phyloP scores from a whole-genome alignment of 2,888 invertebrate species.

The Minunthozetes semirufus region DNA sequence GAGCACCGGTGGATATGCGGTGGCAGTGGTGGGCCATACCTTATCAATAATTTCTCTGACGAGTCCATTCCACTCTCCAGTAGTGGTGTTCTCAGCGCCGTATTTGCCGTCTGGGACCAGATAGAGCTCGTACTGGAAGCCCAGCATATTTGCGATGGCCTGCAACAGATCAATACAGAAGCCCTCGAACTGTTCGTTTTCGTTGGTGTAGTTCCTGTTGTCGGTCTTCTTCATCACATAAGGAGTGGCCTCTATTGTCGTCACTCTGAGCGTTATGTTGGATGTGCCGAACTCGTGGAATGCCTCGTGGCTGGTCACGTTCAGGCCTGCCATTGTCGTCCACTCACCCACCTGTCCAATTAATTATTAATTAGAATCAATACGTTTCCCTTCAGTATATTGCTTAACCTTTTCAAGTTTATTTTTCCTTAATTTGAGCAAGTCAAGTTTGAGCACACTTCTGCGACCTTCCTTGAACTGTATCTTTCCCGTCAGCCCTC shows the following conservation, averaged over 20 bases:
- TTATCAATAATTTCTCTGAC: conserved; percentile 48
- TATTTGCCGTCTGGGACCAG: conserved; percentile 80
- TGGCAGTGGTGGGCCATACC: conserved; percentile 24
- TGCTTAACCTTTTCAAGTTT: conserved; percentile 57
- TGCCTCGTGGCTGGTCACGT: conserved; percentile 73
- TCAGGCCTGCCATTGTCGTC: conserved; percentile 66
- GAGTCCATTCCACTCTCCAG: conserved; percentile 50
- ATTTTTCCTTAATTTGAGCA: conserved; percentile 70
- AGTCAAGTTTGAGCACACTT: conserved; percentile 72
- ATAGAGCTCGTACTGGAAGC: conserved; percentile 75
- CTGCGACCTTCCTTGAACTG: conserved; percentile 77
- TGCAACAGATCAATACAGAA: conserved; percentile 83
- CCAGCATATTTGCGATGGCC: conserved; percentile 68
- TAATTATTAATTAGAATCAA: not conserved
- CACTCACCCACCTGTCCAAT: conserved; percentile 60
- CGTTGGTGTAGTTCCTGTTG: conserved; percentile 52
- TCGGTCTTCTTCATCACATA: conserved; percentile 24
- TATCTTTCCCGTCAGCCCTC: conserved; percentile 58
- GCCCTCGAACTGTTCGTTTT: conserved; percentile 61
- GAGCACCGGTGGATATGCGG: too few relatives aligned
- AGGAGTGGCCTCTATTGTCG: conserved; percentile 60
- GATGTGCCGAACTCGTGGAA: conserved; percentile 73
- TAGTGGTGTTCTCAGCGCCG: conserved; percentile 56
- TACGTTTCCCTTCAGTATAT: not conserved
- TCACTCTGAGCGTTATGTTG: conserved; percentile 78